A percentile compares a stretch with the other conserved stretches of the same genome.
Conservation (phyloP, 64 coral and sea anemone species). For the Montipora efflorescens region DNA sequence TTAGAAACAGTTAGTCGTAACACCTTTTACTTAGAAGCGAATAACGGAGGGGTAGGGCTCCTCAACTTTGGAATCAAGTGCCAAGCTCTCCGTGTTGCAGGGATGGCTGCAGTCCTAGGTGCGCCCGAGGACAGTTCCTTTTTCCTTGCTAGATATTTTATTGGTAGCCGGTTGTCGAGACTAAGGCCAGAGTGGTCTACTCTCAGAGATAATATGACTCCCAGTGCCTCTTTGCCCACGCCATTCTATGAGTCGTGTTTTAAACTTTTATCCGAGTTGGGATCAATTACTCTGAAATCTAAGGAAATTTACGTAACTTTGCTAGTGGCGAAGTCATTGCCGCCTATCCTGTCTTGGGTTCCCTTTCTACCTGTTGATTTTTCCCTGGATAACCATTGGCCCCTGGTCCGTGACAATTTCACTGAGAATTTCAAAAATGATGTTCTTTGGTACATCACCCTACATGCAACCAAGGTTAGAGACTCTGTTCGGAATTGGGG, state of each 20-base stretch:
- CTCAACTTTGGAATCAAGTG: no score
- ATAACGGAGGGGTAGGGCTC: no score
- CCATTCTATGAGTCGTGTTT: no score
- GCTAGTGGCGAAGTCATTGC: background rate
- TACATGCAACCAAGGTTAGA: background rate
- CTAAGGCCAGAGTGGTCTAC: no score
- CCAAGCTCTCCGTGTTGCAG: no score
- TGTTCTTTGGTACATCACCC: background rate
- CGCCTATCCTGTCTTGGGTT: background rate
- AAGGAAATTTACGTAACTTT: background rate
- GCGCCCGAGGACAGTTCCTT: no score
- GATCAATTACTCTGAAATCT: background rate
- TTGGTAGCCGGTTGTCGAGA: no score
- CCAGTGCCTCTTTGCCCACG: no score
- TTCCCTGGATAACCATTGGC: background rate
- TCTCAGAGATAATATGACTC: no score
- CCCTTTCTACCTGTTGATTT: background rate
- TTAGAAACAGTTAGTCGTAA: background rate
- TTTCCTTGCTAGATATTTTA: no score
- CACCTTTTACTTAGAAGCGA: background rate
- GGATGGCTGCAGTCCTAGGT: no score
- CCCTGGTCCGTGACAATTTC: background rate
- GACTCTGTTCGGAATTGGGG: background rate
- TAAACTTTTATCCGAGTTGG: no score
- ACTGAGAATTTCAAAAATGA: conserved; percentile 35